Percentiles rank a stretch among this genome's conserved stretches.
Conservation (phyloP, 2,888 invertebrate species). For the Athripsodes cinereus region DNA sequence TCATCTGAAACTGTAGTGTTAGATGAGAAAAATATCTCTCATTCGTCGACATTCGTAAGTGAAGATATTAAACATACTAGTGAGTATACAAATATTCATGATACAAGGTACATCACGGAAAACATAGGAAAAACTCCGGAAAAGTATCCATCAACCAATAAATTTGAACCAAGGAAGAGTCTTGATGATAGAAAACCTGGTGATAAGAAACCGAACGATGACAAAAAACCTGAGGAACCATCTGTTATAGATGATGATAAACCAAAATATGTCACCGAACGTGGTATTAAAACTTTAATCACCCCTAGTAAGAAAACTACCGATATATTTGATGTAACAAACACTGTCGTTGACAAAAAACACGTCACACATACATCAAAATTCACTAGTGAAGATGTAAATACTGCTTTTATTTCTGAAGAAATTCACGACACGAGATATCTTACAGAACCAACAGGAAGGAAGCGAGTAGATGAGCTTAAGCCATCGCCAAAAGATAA, state of each 20-base stretch:
- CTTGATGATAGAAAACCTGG: not conserved
- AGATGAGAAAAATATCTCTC: too few relatives aligned
- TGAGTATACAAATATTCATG: too few relatives aligned
- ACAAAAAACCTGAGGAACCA: constrained; percentile 6
- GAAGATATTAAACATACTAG: too few relatives aligned
- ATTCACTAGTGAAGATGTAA: too few relatives aligned
- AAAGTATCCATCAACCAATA: not conserved
- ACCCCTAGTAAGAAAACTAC: constrained; percentile 26
- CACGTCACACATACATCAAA: not conserved
- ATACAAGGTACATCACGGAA: too few relatives aligned
- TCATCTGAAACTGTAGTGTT: not conserved
- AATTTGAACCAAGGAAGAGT: not conserved
- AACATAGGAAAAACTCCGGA: too few relatives aligned
- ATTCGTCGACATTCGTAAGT: too few relatives aligned
- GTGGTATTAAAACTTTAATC: constrained; percentile 14
- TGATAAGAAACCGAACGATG: constrained; percentile 7
- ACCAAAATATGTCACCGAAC: constrained; percentile 7
- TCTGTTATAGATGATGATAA: not conserved
- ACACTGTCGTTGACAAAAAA: not conserved
- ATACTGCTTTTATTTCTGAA: too few relatives aligned
- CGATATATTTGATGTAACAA: not conserved
- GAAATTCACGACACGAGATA: too few relatives aligned
- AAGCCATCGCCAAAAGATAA: not conserved
- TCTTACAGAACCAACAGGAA: not conserved
- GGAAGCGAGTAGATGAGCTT: not conserved